Conservation (phyloP, 2,888 invertebrate species). For the Artemia sp. region DNA sequence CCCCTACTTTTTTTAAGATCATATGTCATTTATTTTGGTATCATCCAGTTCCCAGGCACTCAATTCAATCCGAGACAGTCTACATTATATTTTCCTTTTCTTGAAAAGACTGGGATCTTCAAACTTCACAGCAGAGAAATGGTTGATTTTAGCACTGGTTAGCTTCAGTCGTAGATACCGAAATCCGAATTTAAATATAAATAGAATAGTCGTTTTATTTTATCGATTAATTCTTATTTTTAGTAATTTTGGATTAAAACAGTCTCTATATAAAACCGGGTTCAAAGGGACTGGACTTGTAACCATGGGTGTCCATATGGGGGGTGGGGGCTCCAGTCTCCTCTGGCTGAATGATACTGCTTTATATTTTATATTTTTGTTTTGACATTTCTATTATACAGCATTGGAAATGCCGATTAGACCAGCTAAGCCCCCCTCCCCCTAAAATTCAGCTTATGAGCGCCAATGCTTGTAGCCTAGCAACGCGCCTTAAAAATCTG, state of each 20-base stretch:
- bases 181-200: neutral
- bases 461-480: neutral
- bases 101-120: too few species aligned
- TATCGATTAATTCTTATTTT: neutral
- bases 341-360: too few species aligned
- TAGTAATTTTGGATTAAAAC: too few species aligned
- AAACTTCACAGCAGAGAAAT: neutral
- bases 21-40: neutral
- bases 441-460: too few species aligned
- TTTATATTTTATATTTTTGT: too few species aligned
- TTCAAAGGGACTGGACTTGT: too few species aligned
- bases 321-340: too few species aligned
- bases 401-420: too few species aligned
- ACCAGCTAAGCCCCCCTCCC: too few species aligned
- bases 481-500: neutral
- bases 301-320: too few species aligned
- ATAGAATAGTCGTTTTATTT: neutral
- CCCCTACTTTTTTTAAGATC: neutral
- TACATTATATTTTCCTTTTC: neutral
- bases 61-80: neutral
- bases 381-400: neutral
- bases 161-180: neutral
- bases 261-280: too few species aligned
- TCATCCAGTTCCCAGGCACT: neutral
- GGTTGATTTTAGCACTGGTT: neutral